Conservation (phyloP, 1,140 invertebrate genomes). For the Zelostemma sp. region DNA sequence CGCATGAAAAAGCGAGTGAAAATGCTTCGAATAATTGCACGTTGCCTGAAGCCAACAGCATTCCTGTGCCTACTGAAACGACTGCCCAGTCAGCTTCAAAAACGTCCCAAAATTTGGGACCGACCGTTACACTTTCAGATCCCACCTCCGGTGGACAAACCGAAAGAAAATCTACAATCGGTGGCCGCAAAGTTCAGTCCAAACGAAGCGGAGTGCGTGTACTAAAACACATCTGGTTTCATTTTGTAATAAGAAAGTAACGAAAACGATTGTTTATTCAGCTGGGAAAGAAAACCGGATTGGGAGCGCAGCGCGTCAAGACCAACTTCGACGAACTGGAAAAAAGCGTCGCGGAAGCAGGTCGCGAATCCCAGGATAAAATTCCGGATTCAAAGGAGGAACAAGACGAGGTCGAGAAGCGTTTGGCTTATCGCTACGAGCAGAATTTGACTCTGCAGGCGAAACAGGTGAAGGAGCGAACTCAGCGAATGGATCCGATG, state of each 20-base stretch:
- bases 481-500: constrained; percentile 83
- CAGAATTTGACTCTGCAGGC: constrained; percentile 85
- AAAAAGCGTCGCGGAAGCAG: constrained; percentile 82
- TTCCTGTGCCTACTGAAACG: not conserved
- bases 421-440: constrained; percentile 82
- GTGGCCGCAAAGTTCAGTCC: constrained; percentile 75
- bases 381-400: constrained; percentile 71
- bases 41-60: constrained; percentile 14
- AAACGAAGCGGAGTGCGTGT: constrained; percentile 76
- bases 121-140: constrained; percentile 63
- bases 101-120: constrained; percentile 45
- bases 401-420: constrained; percentile 77
- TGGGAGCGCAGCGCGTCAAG: constrained; percentile 97
- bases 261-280: too few species aligned
- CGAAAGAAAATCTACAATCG: constrained; percentile 80
- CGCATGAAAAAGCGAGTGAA: constrained; percentile 72
- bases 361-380: constrained; percentile 80
- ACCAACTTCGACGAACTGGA: constrained; percentile 97
- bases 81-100: constrained; percentile 17
- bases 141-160: constrained; percentile 53
- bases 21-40: constrained; percentile 47
- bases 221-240: too few species aligned
- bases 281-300: constrained; percentile 90
- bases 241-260: too few species aligned
- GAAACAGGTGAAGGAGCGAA: constrained; percentile 83